Evolutionary conservation across 2,888 invertebrate genomes (phyloP).

Genomic region (Imbricaverruca yamaguchii): DNA sequence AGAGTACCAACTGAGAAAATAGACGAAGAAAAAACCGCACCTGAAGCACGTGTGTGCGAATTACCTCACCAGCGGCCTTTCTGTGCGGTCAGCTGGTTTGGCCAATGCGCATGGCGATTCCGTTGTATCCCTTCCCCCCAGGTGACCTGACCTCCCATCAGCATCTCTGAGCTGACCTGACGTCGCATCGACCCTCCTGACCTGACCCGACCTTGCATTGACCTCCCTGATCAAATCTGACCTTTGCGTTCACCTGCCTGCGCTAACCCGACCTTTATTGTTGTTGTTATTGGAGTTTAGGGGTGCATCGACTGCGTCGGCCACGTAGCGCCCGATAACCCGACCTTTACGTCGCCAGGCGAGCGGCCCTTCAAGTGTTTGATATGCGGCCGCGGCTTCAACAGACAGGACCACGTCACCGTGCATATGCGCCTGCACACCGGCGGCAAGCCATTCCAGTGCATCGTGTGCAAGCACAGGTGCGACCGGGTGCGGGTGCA

Average conservation of each 20-base stretch:
- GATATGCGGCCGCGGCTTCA: slow-evolving; percentile 29
- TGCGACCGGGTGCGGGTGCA: not conserved
- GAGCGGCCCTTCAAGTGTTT: slow-evolving; percentile 29
- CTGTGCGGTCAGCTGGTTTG: too few species aligned
- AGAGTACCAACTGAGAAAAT: too few species aligned
- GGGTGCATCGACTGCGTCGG: too few species aligned
- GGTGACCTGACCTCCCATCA: not conserved
- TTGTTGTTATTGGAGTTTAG: too few species aligned
- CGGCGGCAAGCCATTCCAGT: slow-evolving; percentile 26
- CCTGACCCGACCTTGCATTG: not conserved
- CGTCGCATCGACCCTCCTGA: not conserved
- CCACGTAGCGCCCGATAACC: too few species aligned
- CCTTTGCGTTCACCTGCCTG: too few species aligned
- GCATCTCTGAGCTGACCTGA: not conserved
- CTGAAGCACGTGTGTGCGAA: too few species aligned
- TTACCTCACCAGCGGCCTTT: too few species aligned
- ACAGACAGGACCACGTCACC: slow-evolving; percentile 29
- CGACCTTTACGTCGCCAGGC: slow-evolving; percentile 1
- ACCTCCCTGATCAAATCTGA: too few species aligned
- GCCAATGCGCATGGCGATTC: too few species aligned
- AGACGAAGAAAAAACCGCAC: too few species aligned
- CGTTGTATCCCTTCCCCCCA: not conserved
- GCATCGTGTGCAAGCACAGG: slow-evolving; percentile 18
- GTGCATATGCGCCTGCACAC: slow-evolving; percentile 31
- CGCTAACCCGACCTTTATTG: too few species aligned